A percentile compares a stretch with the other conserved stretches of the same genome.
Evolutionary conservation across 1,140 invertebrate genomes (phyloP).

Genomic region (Chironomus tepperi): DNA sequence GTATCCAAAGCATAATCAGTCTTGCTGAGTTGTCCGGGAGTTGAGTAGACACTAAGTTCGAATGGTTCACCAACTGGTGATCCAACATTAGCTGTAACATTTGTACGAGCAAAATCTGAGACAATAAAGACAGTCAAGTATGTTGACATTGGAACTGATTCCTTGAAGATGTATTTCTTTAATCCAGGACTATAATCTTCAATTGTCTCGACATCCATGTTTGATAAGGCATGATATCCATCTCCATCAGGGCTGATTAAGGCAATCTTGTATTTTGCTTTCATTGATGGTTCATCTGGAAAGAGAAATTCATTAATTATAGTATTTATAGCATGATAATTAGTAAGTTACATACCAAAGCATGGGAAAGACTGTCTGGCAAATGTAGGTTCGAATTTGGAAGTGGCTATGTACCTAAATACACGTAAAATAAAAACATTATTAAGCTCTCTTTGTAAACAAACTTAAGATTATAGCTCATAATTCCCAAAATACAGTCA

Average conservation of each 20-base stretch:
- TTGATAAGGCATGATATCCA: slow-evolving; percentile 66
- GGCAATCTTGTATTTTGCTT: slow-evolving; percentile 75
- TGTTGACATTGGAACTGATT: slow-evolving; percentile 83
- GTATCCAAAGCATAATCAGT: slow-evolving; percentile 69
- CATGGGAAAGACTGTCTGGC: slow-evolving; percentile 87
- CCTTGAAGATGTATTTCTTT: slow-evolving; percentile 56
- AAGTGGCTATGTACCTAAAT: slow-evolving; percentile 67
- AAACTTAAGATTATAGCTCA: not conserved
- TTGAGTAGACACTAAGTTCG: slow-evolving; percentile 62
- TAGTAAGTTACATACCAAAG: slow-evolving; percentile 47
- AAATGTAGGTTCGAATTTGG: slow-evolving; percentile 91
- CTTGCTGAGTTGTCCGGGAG: slow-evolving; percentile 62
- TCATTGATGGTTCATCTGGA: slow-evolving; percentile 77
- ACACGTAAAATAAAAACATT: not conserved
- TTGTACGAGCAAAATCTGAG: slow-evolving; percentile 67
- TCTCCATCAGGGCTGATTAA: slow-evolving; percentile 55
- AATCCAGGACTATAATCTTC: slow-evolving; percentile 31
- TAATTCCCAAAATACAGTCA: not conserved
- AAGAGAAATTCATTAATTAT: too few species aligned
- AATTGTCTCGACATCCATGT: slow-evolving; percentile 52
- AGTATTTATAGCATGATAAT: too few species aligned
- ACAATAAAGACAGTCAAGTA: slow-evolving; percentile 87
- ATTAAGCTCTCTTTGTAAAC: slow-evolving; percentile 26
- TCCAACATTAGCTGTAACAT: slow-evolving; percentile 46
- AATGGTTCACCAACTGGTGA: slow-evolving; percentile 46